phyloP scores from a whole-genome alignment of 2,797 vertebrate genomes.

The Enteromius anoplus region DNA sequence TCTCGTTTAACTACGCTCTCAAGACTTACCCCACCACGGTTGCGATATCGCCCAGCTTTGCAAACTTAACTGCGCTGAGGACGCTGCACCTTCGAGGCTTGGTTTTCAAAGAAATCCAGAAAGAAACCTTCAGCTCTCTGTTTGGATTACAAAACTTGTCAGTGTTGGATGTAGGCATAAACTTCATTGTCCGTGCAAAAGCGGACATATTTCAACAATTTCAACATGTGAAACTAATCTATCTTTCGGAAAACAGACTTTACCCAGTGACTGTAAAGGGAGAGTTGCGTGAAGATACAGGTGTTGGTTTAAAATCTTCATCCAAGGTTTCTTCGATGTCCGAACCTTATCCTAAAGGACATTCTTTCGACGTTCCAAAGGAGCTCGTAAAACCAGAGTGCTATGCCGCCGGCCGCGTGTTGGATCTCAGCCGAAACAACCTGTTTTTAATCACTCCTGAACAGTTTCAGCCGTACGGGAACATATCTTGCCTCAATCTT shows the following conservation, averaged over 20 bases:
- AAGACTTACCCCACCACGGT: conserved; percentile 75
- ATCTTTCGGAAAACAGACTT: conserved; percentile 83
- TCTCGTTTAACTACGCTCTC: conserved; percentile 88
- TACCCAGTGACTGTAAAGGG: conserved; percentile 65
- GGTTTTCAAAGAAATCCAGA: conserved; percentile 82
- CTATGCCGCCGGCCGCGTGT: conserved; percentile 73
- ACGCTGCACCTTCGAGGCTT: conserved; percentile 81
- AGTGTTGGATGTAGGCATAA: conserved; percentile 84
- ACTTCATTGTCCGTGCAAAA: conserved; percentile 86
- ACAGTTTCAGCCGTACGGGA: conserved; percentile 72
- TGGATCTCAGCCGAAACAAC: conserved; percentile 82
- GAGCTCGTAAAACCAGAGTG: conserved; percentile 76
- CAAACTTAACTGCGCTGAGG: conserved; percentile 77
- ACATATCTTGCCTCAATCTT: conserved; percentile 84
- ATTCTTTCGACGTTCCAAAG: conserved; percentile 52
- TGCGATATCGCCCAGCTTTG: conserved; percentile 80
- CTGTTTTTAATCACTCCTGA: conserved; percentile 80
- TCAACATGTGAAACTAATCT: conserved; percentile 71
- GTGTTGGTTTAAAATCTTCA: conserved; percentile 24
- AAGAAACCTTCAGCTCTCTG: conserved; percentile 72
- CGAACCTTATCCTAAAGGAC: conserved; percentile 41
- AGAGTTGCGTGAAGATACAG: fast-evolving
- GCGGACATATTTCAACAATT: conserved; percentile 74
- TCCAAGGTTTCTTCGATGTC: conserved; percentile 48
- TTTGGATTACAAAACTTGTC: conserved; percentile 79